These are phyloP conservation scores for Lagria hirta DNA, from an alignment of 2,888 invertebrate genomes.

Conservation along the genomic window DNA sequence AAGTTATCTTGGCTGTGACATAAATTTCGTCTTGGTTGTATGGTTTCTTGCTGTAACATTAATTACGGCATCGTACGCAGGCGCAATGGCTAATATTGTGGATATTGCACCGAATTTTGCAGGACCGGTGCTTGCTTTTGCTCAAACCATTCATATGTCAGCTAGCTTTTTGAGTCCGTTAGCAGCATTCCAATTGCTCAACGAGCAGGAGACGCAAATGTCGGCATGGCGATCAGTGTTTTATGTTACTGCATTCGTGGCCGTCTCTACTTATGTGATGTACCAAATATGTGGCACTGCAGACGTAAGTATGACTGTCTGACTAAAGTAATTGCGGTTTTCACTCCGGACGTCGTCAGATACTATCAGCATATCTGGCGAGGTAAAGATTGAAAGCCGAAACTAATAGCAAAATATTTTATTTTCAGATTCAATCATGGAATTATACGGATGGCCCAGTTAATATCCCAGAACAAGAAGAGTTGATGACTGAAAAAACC, in stretches of 20 bases:
- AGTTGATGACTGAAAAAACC: constrained; percentile 33
- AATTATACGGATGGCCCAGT: constrained; percentile 52
- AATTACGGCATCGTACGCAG: constrained; percentile 72
- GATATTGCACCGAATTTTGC: constrained; percentile 79
- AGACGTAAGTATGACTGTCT: constrained; percentile 57
- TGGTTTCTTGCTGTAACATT: constrained; percentile 72
- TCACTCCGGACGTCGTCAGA: too few species aligned
- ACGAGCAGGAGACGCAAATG: constrained; percentile 57
- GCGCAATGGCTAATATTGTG: constrained; percentile 75
- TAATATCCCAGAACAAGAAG: constrained; percentile 42
- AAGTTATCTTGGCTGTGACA: constrained; percentile 65
- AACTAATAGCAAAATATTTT: too few species aligned
- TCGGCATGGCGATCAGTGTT: constrained; percentile 68
- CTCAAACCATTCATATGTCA: constrained; percentile 77
- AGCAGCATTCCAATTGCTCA: constrained; percentile 63
- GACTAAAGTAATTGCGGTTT: constrained; percentile 2
- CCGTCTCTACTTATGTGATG: constrained; percentile 63
- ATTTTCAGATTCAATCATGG: constrained; percentile 56
- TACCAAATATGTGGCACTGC: constrained; percentile 70
- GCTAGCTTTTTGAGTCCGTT: constrained; percentile 71
- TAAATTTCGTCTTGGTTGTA: constrained; percentile 60
- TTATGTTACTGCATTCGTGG: constrained; percentile 61
- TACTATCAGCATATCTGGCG: too few species aligned
- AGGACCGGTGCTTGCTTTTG: constrained; percentile 71
- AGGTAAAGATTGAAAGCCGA: too few species aligned